phyloP scores from a whole-genome alignment of 2,888 invertebrate genomes.

The Epinotia bilunana region DNA sequence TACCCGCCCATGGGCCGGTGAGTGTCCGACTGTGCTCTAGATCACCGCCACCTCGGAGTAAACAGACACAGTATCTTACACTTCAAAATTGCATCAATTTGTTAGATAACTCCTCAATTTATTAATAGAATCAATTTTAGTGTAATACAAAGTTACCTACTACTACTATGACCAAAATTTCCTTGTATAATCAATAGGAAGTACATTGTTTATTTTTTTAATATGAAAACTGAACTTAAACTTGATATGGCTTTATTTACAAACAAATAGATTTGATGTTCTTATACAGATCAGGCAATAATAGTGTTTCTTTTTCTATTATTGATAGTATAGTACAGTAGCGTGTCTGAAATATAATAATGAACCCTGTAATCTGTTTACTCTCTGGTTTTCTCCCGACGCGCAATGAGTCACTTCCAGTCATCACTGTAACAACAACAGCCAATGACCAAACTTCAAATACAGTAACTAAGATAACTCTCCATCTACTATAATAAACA shows the following conservation, averaged over 20 bases:
- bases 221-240: neutral
- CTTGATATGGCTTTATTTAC: neutral
- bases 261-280: neutral
- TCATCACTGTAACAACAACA: constrained; percentile 16
- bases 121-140: too few species aligned
- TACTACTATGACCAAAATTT: neutral
- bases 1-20: constrained; percentile 81
- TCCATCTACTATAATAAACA: constrained; percentile 29
- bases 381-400: constrained; percentile 10
- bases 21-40: constrained; percentile 50
- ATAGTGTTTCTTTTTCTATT: neutral
- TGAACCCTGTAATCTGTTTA: constrained; percentile 29
- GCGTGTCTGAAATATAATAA: neutral
- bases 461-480: neutral
- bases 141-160: too few species aligned
- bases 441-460: constrained; percentile 8
- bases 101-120: neutral
- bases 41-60: constrained; percentile 8
- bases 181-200: neutral
- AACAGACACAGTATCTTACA: constrained; percentile 1
- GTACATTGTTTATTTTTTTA: neutral
- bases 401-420: constrained; percentile 20
- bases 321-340: neutral
- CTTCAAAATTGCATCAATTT: neutral
- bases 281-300: neutral